These are phyloP conservation scores for Agrotis exclamationis DNA, from an alignment of 2,888 invertebrate species.

Conservation along the genomic window DNA sequence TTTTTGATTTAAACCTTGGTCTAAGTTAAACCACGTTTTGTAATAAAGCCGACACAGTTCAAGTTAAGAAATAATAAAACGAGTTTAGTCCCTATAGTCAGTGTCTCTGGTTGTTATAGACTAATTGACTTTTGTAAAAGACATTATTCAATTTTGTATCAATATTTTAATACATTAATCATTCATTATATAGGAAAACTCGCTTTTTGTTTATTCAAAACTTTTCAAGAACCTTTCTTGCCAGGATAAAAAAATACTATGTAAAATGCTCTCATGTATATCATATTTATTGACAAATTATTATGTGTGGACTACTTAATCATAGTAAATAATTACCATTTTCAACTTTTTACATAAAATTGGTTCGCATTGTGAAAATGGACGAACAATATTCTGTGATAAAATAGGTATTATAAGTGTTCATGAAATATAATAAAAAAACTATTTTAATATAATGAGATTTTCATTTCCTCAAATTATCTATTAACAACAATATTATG, in stretches of 20 bases:
- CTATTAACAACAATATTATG: conserved; percentile 14
- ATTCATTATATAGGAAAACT: conserved; percentile 24
- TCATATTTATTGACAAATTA: conserved; percentile 34
- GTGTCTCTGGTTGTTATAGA: conserved; percentile 20
- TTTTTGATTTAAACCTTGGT: too few species aligned
- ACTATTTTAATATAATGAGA: conserved; percentile 55
- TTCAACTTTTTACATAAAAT: conserved; percentile 40
- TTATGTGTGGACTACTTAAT: conserved; percentile 16
- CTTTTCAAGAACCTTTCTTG: conserved; percentile 8
- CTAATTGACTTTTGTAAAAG: conserved; percentile 19
- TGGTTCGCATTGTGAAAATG: conserved; percentile 47
- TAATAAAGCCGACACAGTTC: too few species aligned
- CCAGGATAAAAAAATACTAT: conserved; percentile 8
- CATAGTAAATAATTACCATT: conserved; percentile 35
- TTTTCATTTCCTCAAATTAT: conserved; percentile 30
- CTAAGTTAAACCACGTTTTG: too few species aligned
- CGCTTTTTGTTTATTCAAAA: conserved; percentile 20
- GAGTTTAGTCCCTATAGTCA: conserved; percentile 10
- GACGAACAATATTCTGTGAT: conserved; percentile 71
- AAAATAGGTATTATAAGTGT: conserved; percentile 67
- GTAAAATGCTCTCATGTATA: conserved; percentile 12
- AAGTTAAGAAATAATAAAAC: neutral
- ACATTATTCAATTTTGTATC: conserved; percentile 37
- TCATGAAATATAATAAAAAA: conserved; percentile 59
- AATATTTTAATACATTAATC: conserved; percentile 30